phyloP scores from a whole-genome alignment of 2,888 invertebrate species.

The Synanthedon formicaeformis region DNA sequence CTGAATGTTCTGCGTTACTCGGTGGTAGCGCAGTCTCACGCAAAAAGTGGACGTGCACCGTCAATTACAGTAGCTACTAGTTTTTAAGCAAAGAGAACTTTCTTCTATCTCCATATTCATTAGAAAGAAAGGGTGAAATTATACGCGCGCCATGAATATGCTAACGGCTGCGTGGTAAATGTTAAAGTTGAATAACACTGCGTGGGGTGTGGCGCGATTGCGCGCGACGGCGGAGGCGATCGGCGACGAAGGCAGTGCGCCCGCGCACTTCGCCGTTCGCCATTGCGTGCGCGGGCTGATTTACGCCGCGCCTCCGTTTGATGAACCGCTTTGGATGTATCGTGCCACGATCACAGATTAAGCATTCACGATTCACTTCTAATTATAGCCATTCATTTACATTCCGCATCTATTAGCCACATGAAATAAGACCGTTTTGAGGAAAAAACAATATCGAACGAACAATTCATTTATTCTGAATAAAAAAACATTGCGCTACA shows the following conservation, averaged over 20 bases:
- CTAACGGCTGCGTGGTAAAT: slow-evolving; percentile 51
- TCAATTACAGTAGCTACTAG: slow-evolving; percentile 57
- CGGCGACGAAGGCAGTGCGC: not conserved
- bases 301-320: not conserved
- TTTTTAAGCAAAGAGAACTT: slow-evolving; percentile 64
- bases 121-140: slow-evolving; percentile 66
- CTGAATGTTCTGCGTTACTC: no score
- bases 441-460: not conserved
- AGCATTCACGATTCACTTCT: not conserved
- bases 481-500: no score
- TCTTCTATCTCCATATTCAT: slow-evolving; percentile 65
- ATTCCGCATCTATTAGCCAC: not conserved
- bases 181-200: slow-evolving; percentile 63
- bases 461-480: no score
- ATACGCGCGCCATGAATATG: slow-evolving; percentile 55
- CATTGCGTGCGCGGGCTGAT: not conserved
- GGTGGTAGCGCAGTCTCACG: slow-evolving; percentile 6
- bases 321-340: not conserved
- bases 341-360: not conserved
- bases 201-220: slow-evolving; percentile 9
- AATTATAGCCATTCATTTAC: not conserved
- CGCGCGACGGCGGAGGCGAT: slow-evolving; percentile 4
- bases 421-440: not conserved
- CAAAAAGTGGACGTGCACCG: slow-evolving; percentile 38
- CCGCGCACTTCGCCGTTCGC: not conserved